Evolutionary conservation across 2,113 vertebrate species (phyloP), one percentile per base, ranked within the genome.

Genomic region (Cyanoliseus patagonus): DNA sequence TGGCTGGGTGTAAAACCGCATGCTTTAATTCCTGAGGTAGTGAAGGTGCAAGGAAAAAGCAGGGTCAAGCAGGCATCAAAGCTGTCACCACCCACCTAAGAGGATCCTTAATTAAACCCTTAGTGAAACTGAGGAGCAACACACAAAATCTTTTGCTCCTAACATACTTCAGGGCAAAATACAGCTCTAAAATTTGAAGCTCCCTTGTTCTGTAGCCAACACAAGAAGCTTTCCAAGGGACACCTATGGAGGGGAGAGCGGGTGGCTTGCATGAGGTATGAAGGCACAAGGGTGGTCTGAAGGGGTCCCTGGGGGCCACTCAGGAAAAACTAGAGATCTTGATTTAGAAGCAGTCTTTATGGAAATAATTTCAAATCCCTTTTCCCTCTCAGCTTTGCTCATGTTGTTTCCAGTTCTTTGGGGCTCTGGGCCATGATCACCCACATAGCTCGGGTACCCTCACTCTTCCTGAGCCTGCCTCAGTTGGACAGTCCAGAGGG

Each of bases 1-100:
- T 51, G 70, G 39, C 18, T 70, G 55, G 15, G 15, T 42, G 15
- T 37, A 22, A 75, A 83, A 52, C 2, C 4, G 1, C 0, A 0
- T 2, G 4, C 27, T 83, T 35, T 27, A 39, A 5, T 35, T 47
- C 27, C 23, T 4, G 2, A 22, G 24, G 44, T 9, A 25, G 24
- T 8, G 30, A 41, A 35, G 46, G 27, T 22, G 19, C 33, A 44
- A 49, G 33, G 22, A 28, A 64, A 30, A 35, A 49, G 46, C 33
- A 42, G 22, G 17, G 44, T 16, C 35, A n/a, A 23, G 70, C 25
- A 62, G 57, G 35, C 17, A 25, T 24, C 37, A 70, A 27, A 88
- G 35, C 11, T 35, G 10, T 9, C 53, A 55, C 7, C 7, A 1
- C 13, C 23, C 30, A 11, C 31, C 16, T 37, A 47, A 35, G 55